Conservation (phyloP, 1,140 invertebrate genomes). For the Amyelois transitella region DNA sequence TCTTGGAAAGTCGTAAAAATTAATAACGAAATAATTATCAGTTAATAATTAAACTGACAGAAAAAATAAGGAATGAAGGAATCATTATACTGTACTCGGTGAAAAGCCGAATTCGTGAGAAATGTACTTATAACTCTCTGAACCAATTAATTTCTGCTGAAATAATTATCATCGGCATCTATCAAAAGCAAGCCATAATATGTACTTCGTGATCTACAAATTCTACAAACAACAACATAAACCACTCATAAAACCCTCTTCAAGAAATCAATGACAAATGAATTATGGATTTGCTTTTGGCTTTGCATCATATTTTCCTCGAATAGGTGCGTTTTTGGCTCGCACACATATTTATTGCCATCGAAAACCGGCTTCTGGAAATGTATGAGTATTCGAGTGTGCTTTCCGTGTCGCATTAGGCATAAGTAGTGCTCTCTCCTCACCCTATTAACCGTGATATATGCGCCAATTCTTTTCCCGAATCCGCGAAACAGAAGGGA, state of each 20-base stretch:
- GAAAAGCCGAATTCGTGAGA: neutral
- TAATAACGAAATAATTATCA: neutral
- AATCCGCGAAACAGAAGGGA: slow-evolving; percentile 65
- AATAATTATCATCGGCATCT: neutral
- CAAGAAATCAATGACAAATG: slow-evolving; percentile 12
- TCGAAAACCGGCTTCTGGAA: slow-evolving; percentile 57
- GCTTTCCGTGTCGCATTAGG: slow-evolving; percentile 72
- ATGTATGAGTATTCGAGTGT: slow-evolving; percentile 54
- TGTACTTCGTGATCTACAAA: neutral
- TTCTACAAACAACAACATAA: neutral
- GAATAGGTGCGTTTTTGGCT: slow-evolving; percentile 17
- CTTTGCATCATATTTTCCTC: slow-evolving; percentile 1
- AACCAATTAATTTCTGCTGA: no score
- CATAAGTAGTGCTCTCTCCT: slow-evolving; percentile 72
- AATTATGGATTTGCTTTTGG: slow-evolving; percentile 17
- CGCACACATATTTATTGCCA: slow-evolving; percentile 57
- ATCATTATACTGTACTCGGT: slow-evolving; percentile 10
- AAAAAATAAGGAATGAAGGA: slow-evolving; percentile 9
- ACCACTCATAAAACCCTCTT: neutral
- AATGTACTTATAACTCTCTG: no score
- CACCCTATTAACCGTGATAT: slow-evolving; percentile 72
- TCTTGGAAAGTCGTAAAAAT: neutral
- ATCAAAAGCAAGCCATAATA: neutral
- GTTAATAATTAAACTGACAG: neutral
- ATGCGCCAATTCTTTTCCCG: slow-evolving; percentile 70